Evolutionary conservation across 1,140 invertebrate genomes (phyloP).

Genomic region (Trypoxylus dichotomus): DNA sequence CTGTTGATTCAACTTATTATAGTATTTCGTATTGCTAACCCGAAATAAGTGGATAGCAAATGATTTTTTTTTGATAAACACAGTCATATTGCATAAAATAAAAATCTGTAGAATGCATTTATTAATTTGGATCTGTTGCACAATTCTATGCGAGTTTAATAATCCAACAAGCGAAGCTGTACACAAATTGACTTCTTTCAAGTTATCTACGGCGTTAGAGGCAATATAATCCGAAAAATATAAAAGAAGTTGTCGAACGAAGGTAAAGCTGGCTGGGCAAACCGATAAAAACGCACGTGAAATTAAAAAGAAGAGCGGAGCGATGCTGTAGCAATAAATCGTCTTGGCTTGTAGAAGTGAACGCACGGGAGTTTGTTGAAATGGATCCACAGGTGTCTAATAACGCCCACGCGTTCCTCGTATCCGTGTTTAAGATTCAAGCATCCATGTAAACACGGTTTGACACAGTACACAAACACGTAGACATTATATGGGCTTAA

Average conservation of each 20-base stretch:
- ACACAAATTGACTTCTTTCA: no score
- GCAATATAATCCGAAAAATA: background rate
- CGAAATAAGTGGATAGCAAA: no score
- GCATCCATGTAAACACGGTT: slow-evolving; percentile 21
- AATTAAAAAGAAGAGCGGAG: slow-evolving; percentile 5
- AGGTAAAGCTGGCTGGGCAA: background rate
- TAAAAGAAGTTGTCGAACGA: background rate
- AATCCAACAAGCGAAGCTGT: no score
- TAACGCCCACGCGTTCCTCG: background rate
- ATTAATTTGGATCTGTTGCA: no score
- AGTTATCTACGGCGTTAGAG: background rate
- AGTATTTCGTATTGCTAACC: no score
- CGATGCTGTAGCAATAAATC: slow-evolving; percentile 19
- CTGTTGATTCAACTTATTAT: no score
- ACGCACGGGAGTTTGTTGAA: slow-evolving; percentile 17
- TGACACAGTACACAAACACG: slow-evolving; percentile 23
- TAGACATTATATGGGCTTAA: slow-evolving; percentile 13
- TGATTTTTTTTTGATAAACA: no score
- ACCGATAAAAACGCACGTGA: background rate
- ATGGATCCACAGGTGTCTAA: slow-evolving; percentile 24
- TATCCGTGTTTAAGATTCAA: slow-evolving; percentile 24
- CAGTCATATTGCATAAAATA: no score
- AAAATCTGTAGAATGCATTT: no score
- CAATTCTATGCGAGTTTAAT: no score
- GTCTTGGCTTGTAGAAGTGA: slow-evolving; percentile 11